Evolutionary conservation across 2,113 vertebrate genomes (phyloP), one percentile per base, ranked within the genome.

Genomic region (Hippocampus zosterae): DNA sequence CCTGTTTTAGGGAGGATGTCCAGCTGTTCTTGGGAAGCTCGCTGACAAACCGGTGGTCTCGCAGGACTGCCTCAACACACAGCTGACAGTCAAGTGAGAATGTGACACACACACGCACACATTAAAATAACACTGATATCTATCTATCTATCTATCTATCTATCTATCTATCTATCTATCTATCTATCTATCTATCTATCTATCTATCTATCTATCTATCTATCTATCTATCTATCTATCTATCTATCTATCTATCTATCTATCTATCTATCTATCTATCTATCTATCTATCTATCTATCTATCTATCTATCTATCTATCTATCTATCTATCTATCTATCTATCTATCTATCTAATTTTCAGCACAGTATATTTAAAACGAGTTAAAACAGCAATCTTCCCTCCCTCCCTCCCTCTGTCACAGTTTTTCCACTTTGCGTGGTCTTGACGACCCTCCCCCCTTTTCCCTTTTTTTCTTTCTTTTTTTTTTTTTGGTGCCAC

Each of bases 391-490:
- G 72, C 52, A 12, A 62, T 25, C 21, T 41, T n/a, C 21, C 15
- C 6, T 5, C 56, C 29, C 63, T 46, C 42, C 25, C 27, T 62
- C 15, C 66, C 68, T 66, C 48, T 82, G 82, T 84, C 84, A 81
- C 76, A 66, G 21, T 76, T 84, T 85, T 83, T 86, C 84, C 82
- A 76, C 10, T 67, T 63, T 76, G 56, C 25, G 52, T 67, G 73
- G 69, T n/a, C 77, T 73, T 73, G 70, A 16, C 71, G 78, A 79
- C 76, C 86, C 84, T 81, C 82, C 88, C 79, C 83, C 73, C 68
- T 19, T 72, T 33, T 60, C 62, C 15, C 44, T 37, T 21, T 65
- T 1, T 75, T 50, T 18, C 53, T 53, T 5, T 59, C n/a, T 37
- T 23, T 61, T 60, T 33, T 37, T 27, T 40, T 41, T n/a, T 12